A percentile compares a stretch with the other conserved stretches of the same genome.
Evolutionary conservation across 1,140 invertebrate species (phyloP).

Genomic region (Aphaenogaster ashmeadi): DNA sequence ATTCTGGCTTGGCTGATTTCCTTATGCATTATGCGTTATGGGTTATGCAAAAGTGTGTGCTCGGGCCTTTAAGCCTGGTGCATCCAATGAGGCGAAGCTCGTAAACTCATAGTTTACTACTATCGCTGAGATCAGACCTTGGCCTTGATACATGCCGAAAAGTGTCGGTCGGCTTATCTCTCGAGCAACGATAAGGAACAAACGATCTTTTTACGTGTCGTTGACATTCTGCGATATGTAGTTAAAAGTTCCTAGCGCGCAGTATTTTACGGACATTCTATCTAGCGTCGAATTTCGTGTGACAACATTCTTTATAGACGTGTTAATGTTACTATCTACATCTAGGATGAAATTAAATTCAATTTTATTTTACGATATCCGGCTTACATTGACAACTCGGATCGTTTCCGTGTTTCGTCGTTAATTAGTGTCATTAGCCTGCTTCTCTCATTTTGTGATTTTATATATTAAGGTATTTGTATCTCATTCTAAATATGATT

Average conservation of each 20-base stretch:
- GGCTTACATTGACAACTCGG: not conserved
- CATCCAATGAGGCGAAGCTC: not conserved
- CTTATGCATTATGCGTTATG: no score
- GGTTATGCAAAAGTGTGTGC: no score
- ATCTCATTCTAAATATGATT: not conserved
- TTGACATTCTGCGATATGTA: not conserved
- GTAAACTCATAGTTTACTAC: not conserved
- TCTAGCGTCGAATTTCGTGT: not conserved
- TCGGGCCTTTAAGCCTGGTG: no score
- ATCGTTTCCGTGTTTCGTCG: not conserved
- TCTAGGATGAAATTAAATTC: not conserved
- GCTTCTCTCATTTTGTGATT: not conserved
- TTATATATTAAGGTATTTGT: not conserved
- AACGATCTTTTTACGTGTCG: not conserved
- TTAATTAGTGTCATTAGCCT: not conserved
- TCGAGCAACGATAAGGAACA: constrained; percentile 4
- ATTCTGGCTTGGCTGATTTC: no score
- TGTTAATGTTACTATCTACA: not conserved
- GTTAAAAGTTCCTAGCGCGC: not conserved
- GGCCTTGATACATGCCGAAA: constrained; percentile 31
- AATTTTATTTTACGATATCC: not conserved
- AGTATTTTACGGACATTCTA: not conserved
- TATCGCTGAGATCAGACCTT: constrained; percentile 1
- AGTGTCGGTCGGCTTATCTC: not conserved
- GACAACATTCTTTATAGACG: not conserved